Percentiles rank a stretch among this genome's conserved stretches.
Conservation (phyloP, 2,888 invertebrate genomes). For the Eristalinus aeneus region DNA sequence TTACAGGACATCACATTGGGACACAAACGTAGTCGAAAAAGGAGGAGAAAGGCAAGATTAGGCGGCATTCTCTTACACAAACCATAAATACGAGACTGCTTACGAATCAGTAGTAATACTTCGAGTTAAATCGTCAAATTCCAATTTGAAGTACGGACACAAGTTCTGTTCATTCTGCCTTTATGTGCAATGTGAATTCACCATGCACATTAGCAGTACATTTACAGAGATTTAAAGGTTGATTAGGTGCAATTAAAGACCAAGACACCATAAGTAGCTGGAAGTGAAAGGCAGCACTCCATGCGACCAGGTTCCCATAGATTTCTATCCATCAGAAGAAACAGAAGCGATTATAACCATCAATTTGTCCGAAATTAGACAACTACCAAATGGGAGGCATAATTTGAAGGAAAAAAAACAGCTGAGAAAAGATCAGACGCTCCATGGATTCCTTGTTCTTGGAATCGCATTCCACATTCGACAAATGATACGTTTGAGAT, state of each 20-base stretch:
- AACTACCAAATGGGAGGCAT: not conserved
- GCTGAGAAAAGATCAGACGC: not conserved
- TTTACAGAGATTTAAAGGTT: not conserved
- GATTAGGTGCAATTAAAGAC: not conserved
- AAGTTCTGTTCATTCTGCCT: not conserved
- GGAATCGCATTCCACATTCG: not conserved
- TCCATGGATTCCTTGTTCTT: not conserved
- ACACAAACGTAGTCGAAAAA: too few relatives aligned
- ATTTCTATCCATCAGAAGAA: not conserved
- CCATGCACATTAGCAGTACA: not conserved
- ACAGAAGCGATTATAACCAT: not conserved
- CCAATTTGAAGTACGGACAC: not conserved
- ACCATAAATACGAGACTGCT: too few relatives aligned
- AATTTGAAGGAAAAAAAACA: not conserved
- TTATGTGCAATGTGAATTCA: not conserved
- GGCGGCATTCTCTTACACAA: too few relatives aligned
- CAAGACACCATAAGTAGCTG: not conserved
- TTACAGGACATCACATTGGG: too few relatives aligned
- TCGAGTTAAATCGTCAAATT: too few relatives aligned
- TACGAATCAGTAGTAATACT: too few relatives aligned
- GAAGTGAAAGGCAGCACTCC: not conserved
- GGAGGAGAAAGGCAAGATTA: too few relatives aligned
- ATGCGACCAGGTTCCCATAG: not conserved
- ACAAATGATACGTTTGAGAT: slow-evolving; percentile 12
- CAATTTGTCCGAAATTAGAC: slow-evolving; percentile 4